These are phyloP conservation scores for Achroia grisella DNA, from an alignment of 1,140 invertebrate species.

Conservation along the genomic window DNA sequence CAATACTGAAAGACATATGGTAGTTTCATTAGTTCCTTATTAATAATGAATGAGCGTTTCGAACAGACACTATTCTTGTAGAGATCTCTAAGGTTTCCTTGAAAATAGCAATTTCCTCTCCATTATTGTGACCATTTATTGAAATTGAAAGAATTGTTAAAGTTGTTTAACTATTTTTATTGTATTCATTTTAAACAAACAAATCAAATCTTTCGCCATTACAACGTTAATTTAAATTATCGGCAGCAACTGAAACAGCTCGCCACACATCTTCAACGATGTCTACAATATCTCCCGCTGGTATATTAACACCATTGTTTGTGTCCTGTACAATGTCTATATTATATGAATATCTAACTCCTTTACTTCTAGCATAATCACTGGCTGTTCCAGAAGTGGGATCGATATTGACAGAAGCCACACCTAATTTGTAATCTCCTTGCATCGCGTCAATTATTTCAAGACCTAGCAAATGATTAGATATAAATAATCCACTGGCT, in stretches of 20 bases:
- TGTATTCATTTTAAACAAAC: too few relatives aligned
- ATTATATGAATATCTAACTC: constrained; percentile 38
- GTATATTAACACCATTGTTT: constrained; percentile 29
- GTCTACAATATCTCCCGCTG: constrained; percentile 30
- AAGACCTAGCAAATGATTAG: constrained; percentile 35
- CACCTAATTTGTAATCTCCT: constrained; percentile 26
- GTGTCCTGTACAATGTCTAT: constrained; percentile 34
- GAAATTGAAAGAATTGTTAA: too few relatives aligned
- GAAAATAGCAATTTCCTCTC: too few relatives aligned
- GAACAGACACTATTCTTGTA: too few relatives aligned
- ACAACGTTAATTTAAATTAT: too few relatives aligned
- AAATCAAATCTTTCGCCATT: too few relatives aligned
- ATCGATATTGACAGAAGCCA: constrained; percentile 33
- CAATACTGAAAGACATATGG: too few relatives aligned
- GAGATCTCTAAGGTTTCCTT: too few relatives aligned
- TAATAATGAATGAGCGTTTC: too few relatives aligned
- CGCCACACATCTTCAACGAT: constrained; percentile 44
- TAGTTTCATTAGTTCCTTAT: too few relatives aligned
- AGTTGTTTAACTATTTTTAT: too few relatives aligned
- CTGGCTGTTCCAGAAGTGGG: constrained; percentile 42
- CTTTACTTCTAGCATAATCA: constrained; percentile 36
- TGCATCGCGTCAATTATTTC: constrained; percentile 34
- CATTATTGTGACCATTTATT: too few relatives aligned
- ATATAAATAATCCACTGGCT: constrained; percentile 48
- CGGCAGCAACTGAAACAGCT: constrained; percentile 30